Base-by-base conservation (phyloP, 2,797 vertebrate species). In the Decapterus maruadsi region DNA sequence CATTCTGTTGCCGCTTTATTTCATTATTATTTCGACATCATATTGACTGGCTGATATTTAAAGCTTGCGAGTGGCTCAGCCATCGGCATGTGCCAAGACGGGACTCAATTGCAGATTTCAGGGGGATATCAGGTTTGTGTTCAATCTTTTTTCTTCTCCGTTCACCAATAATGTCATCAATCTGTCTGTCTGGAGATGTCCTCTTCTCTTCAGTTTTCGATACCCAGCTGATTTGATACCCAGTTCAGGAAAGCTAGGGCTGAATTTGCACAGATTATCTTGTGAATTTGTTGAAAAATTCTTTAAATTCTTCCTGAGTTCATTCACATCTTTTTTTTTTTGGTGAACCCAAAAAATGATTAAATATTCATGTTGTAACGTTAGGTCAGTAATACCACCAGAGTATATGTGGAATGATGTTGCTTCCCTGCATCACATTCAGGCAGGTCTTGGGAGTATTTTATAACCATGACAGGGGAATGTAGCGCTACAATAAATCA, bases 41-140 rank as follows among this genome's bases (percentile, higher is more conserved):
- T 77, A 92, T 90, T 78, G 88, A 90, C 80, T 66, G 80, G 76
- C 75, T 87, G 91, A 89, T 92, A 93, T 92, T 88, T 89, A 86
- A 90, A 87, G 76, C 89, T 68, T 7, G 48, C 42, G 68, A 81
- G 82, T 73, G 85, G 62, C 78, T 73, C 48, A 65, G 78, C 54
- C 51, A 63, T 82, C 50, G 2, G 58, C 61, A 58, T 64, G 54
- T 57, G 69, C 81, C 72, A 78, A 78, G 68, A 65, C 40, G 43
- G 69, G 64, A 75, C 70, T 88, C 84, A 83, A 77, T 89, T 85
- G 86, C 77, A 56, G 61, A 71, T 75, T 82, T 87, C 75, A 72
- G 53, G 70, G 71, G 76, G 68, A 84, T 87, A 91, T 92, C 87
- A 48, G 77, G 74, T 91, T 91, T 77, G 67, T 60, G 69, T 82